Conservation (phyloP, 2,797 vertebrate species). For the Xyrichtys novacula region DNA sequence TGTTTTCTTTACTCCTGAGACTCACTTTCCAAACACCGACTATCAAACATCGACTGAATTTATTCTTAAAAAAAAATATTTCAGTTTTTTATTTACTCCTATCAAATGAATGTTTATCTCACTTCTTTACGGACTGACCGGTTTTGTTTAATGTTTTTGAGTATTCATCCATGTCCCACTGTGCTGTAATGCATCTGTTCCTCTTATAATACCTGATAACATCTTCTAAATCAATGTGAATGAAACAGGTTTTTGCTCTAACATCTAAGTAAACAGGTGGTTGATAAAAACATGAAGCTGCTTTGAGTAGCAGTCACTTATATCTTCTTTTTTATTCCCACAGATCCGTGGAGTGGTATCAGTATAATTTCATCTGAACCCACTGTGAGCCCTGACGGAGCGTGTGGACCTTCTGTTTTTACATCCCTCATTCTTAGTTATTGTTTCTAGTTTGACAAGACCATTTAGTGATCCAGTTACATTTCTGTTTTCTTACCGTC, state of each 20-base stretch:
- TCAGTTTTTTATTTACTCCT: too few species aligned
- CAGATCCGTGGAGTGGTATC: not conserved
- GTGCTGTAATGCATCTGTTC: too few species aligned
- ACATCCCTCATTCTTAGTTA: not conserved
- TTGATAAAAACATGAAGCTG: not conserved
- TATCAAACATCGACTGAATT: too few species aligned
- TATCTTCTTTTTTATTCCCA: not conserved
- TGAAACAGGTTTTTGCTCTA: not conserved
- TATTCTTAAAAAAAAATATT: too few species aligned
- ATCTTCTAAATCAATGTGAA: too few species aligned
- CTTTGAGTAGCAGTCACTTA: not conserved
- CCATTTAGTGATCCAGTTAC: not conserved
- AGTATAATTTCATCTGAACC: not conserved
- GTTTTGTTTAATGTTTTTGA: too few species aligned
- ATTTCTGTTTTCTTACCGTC: conserved; percentile 2
- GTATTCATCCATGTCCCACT: too few species aligned
- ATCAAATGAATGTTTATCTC: too few species aligned
- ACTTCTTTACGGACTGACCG: too few species aligned
- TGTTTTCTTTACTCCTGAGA: too few species aligned
- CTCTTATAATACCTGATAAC: too few species aligned
- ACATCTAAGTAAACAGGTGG: not conserved
- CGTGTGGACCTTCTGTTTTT: not conserved
- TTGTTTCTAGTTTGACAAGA: not conserved
- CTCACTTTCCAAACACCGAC: too few species aligned
- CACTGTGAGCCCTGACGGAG: not conserved